A percentile compares a stretch with the other conserved stretches of the same genome.
Evolutionary conservation across 2,797 vertebrate species (phyloP).

Genomic region (Onychomys torridus): DNA sequence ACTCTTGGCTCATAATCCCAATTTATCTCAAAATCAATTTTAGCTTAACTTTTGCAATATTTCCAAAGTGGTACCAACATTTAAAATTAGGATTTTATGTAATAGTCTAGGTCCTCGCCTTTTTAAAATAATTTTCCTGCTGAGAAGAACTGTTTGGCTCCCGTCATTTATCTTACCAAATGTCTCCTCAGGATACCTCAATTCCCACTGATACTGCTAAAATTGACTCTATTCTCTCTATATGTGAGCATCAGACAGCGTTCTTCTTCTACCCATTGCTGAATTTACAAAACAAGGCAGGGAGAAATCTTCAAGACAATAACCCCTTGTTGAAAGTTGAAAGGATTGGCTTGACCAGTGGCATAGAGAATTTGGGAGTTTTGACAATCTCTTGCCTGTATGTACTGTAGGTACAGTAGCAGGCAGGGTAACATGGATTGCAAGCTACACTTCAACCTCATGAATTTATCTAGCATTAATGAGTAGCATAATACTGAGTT

Average conservation of each 20-base stretch:
- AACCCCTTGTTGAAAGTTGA: slow-evolving; percentile 2
- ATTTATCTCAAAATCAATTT: slow-evolving; percentile 3
- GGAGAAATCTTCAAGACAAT: neutral
- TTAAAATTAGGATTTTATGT: neutral
- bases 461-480: neutral
- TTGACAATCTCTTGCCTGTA: slow-evolving; percentile 35
- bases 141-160: neutral
- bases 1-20: neutral
- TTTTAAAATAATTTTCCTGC: neutral
- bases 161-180: neutral
- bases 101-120: neutral
- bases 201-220: neutral
- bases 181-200: neutral
- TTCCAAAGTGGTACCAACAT: neutral
- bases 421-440: neutral
- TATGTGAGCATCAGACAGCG: neutral
- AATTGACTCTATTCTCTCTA: neutral
- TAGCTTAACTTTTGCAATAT: slow-evolving; percentile 4
- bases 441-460: neutral
- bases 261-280: neutral
- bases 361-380: neutral
- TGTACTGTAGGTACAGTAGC: neutral
- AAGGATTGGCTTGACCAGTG: neutral
- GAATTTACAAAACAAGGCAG: slow-evolving; percentile 30
- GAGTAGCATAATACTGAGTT: slow-evolving; percentile 22